A percentile compares a stretch with the other conserved stretches of the same genome.
phyloP scores from a whole-genome alignment of 2,797 vertebrate genomes.

The Myiothlypis coronata region DNA sequence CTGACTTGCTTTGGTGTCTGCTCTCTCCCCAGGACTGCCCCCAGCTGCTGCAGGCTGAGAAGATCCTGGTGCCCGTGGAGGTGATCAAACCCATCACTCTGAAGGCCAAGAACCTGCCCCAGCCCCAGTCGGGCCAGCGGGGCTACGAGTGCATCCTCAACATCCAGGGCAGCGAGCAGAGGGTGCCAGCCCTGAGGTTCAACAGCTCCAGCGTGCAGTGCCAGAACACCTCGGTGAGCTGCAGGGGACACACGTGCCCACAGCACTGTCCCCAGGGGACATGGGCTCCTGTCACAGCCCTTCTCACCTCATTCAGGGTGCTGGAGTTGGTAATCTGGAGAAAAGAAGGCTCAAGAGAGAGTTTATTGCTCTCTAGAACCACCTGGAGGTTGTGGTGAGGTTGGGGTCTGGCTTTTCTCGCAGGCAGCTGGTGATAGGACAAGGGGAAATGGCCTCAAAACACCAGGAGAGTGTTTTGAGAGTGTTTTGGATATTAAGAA shows the following conservation, averaged over 20 bases:
- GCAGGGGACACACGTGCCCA: not conserved
- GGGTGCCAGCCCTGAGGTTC: conserved; percentile 93
- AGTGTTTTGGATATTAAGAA: not conserved
- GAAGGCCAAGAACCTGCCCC: conserved; percentile 93
- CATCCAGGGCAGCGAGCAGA: conserved; percentile 90
- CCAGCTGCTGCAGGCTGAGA: conserved; percentile 88
- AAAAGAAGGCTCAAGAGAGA: not conserved
- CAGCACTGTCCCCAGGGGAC: not conserved
- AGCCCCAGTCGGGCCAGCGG: conserved; percentile 93
- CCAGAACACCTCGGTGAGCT: conserved; percentile 95
- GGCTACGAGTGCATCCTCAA: conserved; percentile 93
- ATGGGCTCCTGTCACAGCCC: not conserved
- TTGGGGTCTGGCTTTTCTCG: not conserved
- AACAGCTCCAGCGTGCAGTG: conserved; percentile 98
- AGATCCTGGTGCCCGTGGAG: conserved; percentile 92
- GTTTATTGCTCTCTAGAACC: not conserved
- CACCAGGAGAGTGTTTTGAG: not conserved
- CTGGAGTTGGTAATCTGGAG: not conserved
- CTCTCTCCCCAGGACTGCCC: conserved; percentile 87
- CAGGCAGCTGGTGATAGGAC: accelerated
- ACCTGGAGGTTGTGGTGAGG: not conserved
- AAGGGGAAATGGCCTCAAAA: not conserved
- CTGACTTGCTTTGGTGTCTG: not conserved
- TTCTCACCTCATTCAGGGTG: accelerated
- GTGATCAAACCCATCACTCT: conserved; percentile 95